Conservation (phyloP, 2,888 invertebrate species). For the Chironomus riparius region DNA sequence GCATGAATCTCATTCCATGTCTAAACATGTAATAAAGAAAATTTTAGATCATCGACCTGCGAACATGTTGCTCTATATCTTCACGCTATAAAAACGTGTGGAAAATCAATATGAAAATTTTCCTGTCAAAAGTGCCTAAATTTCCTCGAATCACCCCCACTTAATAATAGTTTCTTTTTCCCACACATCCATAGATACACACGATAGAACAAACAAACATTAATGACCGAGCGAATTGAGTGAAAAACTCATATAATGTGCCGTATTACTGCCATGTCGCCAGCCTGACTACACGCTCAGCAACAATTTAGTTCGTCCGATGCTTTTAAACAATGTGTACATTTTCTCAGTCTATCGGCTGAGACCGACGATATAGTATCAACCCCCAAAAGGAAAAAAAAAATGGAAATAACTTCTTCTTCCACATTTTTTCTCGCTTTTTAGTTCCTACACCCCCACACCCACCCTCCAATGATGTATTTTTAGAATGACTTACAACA, state of each 20-base stretch:
- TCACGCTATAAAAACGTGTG: too few relatives aligned
- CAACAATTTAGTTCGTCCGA: background rate
- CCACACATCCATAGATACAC: background rate
- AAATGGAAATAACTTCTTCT: too few relatives aligned
- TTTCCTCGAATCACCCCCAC: too few relatives aligned
- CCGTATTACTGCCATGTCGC: background rate
- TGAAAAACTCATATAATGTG: background rate
- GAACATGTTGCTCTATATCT: too few relatives aligned
- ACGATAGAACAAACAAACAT: background rate
- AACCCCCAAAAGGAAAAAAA: background rate
- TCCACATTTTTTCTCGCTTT: background rate
- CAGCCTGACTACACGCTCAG: slow-evolving; percentile 9
- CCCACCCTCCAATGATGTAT: background rate
- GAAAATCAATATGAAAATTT: too few relatives aligned
- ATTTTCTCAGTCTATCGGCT: background rate
- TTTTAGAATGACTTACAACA: background rate
- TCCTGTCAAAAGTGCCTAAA: too few relatives aligned
- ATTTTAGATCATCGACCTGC: too few relatives aligned
- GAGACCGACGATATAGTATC: background rate
- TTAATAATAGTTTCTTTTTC: background rate
- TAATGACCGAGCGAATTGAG: background rate
- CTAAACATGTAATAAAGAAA: too few relatives aligned
- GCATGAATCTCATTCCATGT: too few relatives aligned
- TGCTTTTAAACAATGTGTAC: background rate
- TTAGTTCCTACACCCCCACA: background rate